Evolutionary conservation across 2,113 vertebrate species (phyloP).

Genomic region (Scalopus aquaticus): DNA sequence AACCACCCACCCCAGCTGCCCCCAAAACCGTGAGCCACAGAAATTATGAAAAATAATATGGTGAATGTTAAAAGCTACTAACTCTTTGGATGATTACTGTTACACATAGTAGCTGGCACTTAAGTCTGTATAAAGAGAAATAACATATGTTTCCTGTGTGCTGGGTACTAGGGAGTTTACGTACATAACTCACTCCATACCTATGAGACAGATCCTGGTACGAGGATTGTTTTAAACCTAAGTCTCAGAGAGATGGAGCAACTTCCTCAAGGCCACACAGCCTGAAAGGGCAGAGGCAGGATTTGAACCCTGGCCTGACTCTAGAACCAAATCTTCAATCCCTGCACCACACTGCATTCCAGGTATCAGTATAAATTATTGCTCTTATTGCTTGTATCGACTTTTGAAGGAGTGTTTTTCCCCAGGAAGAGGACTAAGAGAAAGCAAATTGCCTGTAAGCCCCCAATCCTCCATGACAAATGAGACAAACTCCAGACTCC

Average conservation of each 20-base stretch:
- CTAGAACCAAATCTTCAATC: background rate
- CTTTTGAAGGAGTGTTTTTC: background rate
- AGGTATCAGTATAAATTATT: no score
- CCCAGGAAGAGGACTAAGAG: background rate
- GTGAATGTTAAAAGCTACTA: background rate
- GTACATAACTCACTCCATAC: fast-evolving
- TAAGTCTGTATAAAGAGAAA: background rate
- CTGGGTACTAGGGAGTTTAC: background rate
- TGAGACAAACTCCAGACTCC: background rate
- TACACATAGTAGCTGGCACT: no score
- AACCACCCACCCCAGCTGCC: background rate
- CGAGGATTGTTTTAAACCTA: background rate
- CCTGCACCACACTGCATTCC: fast-evolving
- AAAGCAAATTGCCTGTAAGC: background rate
- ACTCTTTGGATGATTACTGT: background rate
- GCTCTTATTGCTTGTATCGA: background rate
- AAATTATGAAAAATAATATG: background rate
- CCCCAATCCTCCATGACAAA: background rate
- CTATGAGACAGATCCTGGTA: background rate
- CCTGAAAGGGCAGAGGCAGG: background rate
- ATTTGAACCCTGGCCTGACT: background rate
- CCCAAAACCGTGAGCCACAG: background rate
- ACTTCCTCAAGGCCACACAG: background rate
- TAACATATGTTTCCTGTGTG: background rate
- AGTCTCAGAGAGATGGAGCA: background rate